Percentiles rank a stretch among this genome's conserved stretches.
Evolutionary conservation across 2,888 invertebrate genomes (phyloP).

Genomic region (Eueremaeus valkanovi): DNA sequence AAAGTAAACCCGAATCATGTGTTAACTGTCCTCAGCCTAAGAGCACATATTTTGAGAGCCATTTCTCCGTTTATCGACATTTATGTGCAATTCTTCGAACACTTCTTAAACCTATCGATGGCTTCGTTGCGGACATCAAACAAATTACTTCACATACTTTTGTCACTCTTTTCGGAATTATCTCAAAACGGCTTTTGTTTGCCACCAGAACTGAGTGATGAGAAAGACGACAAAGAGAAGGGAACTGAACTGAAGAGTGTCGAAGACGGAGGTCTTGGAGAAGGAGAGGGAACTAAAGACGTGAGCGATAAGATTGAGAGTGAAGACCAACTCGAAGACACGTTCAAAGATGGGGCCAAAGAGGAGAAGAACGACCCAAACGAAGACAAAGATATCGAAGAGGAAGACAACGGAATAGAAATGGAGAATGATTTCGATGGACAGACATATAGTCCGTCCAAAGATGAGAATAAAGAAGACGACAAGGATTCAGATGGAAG

Average conservation of each 20-base stretch:
- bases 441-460: slow-evolving; percentile 65
- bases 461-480: slow-evolving; percentile 27
- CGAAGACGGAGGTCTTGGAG: slow-evolving; percentile 79
- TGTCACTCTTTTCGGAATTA: slow-evolving; percentile 79
- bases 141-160: slow-evolving; percentile 57
- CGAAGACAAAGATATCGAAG: slow-evolving; percentile 35
- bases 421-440: slow-evolving; percentile 96
- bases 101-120: slow-evolving; percentile 14
- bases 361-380: slow-evolving; percentile 61
- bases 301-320: slow-evolving; percentile 87
- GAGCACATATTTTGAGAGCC: not conserved
- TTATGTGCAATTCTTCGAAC: slow-evolving; percentile 23
- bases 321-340: slow-evolving; percentile 86
- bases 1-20: not conserved
- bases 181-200: slow-evolving; percentile 86
- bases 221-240: slow-evolving; percentile 53
- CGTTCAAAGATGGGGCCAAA: slow-evolving; percentile 64
- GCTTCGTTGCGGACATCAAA: slow-evolving; percentile 28
- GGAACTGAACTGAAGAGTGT: slow-evolving; percentile 56
- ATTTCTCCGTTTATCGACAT: slow-evolving; percentile 34
- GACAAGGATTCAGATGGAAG: slow-evolving; percentile 46
- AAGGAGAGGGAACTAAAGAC: slow-evolving; percentile 83
- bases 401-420: slow-evolving; percentile 71
- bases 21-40: not conserved
- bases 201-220: slow-evolving; percentile 73